Base-by-base conservation (phyloP, 2,888 invertebrate species). In the Axea sp. region DNA sequence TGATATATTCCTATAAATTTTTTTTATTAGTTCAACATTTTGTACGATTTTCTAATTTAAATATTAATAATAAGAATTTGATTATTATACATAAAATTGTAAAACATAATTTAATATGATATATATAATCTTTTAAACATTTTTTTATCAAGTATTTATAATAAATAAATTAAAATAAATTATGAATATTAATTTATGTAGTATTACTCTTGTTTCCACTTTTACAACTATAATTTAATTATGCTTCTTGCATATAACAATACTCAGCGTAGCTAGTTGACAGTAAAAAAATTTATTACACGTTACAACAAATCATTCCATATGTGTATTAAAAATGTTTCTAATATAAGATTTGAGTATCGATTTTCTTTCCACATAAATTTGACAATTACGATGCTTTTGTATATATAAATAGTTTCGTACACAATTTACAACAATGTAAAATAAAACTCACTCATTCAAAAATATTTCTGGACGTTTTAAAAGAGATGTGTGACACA, bases 191-290 rank as follows among this genome's bases (percentile, higher is more conserved):
- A 41, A 47, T 24, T 47, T 47, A 2, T 28, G 43, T 15, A 37
- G 17, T 51, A 69, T 53, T 45, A 9, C 43, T 59, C 33, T 19
- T 7, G 31, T 41, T 11, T 43, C n/a, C 1, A 28, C 8, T 49
- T 60, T 73, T 67, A 67, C 14, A 60, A 9, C 60, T 73, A 73
- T 31, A 65, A 65, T 60, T 43, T 57, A 65, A 67, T 65, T 60
- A 49, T 67, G 41, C 33, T 28, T 31, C 45, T 41, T 68, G 67
- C 73, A 67, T 60, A 67, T 60, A 73, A 73, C 73, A 73, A 67
- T 62, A 71, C 49, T 62, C 47, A 71, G 47, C 55, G 60, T 45
- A 37, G 33, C 47, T 69, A 49, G 28, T 59, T 43, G 35, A 55
- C 37, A 60, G 53, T 60, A 53, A 69, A 69, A n/a, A 69, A 69